Conservation (phyloP, 1,140 invertebrate species). For the Ceratoteleas bidentatus region DNA sequence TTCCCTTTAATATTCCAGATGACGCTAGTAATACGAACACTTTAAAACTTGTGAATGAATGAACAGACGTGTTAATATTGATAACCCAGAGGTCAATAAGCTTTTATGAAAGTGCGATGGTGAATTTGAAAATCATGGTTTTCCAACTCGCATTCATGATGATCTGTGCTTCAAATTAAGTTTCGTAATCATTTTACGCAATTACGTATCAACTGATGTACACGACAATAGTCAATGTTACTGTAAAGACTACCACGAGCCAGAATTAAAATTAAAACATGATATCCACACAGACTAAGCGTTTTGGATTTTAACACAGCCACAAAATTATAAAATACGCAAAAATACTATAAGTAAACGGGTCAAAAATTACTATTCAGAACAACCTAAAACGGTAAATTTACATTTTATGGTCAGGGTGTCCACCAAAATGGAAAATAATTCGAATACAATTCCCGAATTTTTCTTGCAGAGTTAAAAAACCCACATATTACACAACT, state of each 20-base stretch:
- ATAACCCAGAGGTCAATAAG: not conserved
- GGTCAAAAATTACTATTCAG: conserved; percentile 22
- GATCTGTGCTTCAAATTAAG: conserved; percentile 27
- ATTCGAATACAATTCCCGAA: too few relatives aligned
- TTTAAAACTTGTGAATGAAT: not conserved
- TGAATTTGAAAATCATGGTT: not conserved
- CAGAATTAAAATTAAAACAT: conserved; percentile 33
- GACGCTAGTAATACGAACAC: conserved; percentile 7
- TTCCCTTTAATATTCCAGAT: conserved; percentile 38
- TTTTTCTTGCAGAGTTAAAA: too few relatives aligned
- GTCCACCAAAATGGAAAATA: too few relatives aligned
- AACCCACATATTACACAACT: too few relatives aligned
- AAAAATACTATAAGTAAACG: conserved; percentile 51
- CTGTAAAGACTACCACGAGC: conserved; percentile 12
- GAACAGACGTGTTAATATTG: not conserved
- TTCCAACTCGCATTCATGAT: conserved; percentile 9
- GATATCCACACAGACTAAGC: conserved; percentile 50
- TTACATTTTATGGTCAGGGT: too few relatives aligned
- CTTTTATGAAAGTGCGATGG: conserved; percentile 1
- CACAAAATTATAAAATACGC: conserved; percentile 52
- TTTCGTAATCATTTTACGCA: conserved; percentile 8
- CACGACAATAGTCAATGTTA: conserved; percentile 15
- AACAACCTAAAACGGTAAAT: conserved; percentile 30
- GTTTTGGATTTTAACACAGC: conserved; percentile 59
- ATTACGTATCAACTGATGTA: conserved; percentile 17